A percentile compares a stretch with the other conserved stretches of the same genome.
Conservation (phyloP, 2,888 invertebrate species). For the Tipula vernalis region DNA sequence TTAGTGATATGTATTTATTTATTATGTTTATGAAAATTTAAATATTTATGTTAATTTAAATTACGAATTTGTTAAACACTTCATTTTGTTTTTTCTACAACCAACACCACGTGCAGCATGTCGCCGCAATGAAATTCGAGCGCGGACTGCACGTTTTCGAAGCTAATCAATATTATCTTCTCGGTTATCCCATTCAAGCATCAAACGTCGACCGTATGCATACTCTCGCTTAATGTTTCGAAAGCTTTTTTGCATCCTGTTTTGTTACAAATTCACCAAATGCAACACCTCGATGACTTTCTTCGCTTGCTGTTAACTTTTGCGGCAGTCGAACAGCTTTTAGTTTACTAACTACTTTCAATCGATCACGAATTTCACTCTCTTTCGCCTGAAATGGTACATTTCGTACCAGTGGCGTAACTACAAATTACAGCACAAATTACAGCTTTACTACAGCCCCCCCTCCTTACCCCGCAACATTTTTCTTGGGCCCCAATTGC, state of each 20-base stretch:
- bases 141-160: conserved; percentile 75
- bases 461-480: no score
- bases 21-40: no score
- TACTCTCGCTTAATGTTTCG: conserved; percentile 84
- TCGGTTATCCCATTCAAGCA: conserved; percentile 88
- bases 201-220: conserved; percentile 93
- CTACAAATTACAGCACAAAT: no score
- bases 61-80: no score
- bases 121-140: no score
- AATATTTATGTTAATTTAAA: no score
- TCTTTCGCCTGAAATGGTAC: conserved; percentile 90
- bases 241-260: conserved; percentile 92
- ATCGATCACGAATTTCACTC: conserved; percentile 72
- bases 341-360: conserved; percentile 87
- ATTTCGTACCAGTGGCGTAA: conserved; percentile 87
- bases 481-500: no score
- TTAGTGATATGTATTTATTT: no score
- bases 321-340: conserved; percentile 82
- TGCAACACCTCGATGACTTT: conserved; percentile 84
- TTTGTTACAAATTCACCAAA: conserved; percentile 87
- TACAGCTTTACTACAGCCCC: no score
- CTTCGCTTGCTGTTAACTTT: conserved; percentile 62
- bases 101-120: no score
- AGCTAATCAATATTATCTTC: conserved; percentile 67
- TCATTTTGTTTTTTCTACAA: no score